phyloP scores from a whole-genome alignment of 2,113 vertebrate genomes.

The Ahaetulla prasina region DNA sequence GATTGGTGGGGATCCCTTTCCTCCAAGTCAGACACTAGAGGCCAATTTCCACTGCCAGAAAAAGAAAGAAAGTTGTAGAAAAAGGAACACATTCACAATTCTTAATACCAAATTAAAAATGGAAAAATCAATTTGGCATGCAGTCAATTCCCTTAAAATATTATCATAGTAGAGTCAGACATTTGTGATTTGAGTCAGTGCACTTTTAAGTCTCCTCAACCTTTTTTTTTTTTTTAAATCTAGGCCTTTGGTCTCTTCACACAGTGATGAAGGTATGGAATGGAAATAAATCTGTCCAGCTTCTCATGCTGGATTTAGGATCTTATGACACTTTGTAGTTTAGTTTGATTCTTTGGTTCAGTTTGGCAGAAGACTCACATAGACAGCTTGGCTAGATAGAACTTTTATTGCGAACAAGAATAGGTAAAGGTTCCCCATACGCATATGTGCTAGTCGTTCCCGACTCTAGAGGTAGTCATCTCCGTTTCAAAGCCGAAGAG shows the following conservation, averaged over 20 bases:
- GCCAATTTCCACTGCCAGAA: not conserved
- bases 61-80: not conserved
- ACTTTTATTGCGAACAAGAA: not conserved
- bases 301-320: not conserved
- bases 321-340: not conserved
- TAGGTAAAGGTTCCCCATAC: not conserved
- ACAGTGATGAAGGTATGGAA: not conserved
- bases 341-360: not conserved
- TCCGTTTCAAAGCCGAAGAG: too few species aligned
- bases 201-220: not conserved
- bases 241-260: not conserved
- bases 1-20: not conserved
- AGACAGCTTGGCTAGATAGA: not conserved
- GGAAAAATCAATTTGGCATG: not conserved
- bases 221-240: too few species aligned
- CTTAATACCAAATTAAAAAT: not conserved
- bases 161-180: accelerated
- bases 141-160: not conserved
- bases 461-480: too few species aligned
- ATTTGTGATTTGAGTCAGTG: not conserved
- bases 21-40: not conserved
- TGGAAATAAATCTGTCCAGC: not conserved
- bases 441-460: too few species aligned
- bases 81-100: not conserved
- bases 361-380: not conserved